Percentiles rank a stretch among this genome's conserved stretches.
Evolutionary conservation across 2,797 vertebrate species (phyloP).

Genomic region (Poeciliopsis paucimaculata): DNA sequence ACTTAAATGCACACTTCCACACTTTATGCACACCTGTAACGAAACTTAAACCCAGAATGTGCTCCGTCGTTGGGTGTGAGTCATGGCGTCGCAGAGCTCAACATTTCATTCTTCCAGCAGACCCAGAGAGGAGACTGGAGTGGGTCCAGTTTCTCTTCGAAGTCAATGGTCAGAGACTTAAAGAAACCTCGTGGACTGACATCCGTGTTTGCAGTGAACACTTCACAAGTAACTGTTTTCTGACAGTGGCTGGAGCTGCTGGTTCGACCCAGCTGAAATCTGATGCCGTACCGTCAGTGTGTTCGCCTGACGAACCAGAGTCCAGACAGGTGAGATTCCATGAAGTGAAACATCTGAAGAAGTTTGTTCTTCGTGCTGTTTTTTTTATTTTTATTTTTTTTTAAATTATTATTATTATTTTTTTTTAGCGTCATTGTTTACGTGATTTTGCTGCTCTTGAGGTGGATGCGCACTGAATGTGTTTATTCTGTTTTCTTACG

Average conservation of each 20-base stretch:
- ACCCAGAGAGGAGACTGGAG: slow-evolving; percentile 52
- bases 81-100: slow-evolving; percentile 29
- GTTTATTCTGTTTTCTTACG: neutral
- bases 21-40: neutral
- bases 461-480: neutral
- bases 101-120: slow-evolving; percentile 53
- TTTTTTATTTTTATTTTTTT: no score
- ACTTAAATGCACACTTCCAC: neutral
- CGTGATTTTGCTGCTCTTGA: neutral
- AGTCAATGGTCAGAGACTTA: slow-evolving; percentile 44
- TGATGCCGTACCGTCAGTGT: slow-evolving; percentile 38
- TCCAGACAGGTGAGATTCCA: slow-evolving; percentile 1
- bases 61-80: slow-evolving; percentile 46
- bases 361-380: neutral
- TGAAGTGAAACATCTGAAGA: neutral
- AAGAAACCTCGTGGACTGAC: slow-evolving; percentile 57
- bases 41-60: slow-evolving; percentile 31
- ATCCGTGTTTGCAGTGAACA: slow-evolving; percentile 53
- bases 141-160: slow-evolving; percentile 61
- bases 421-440: neutral
- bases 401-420: no score
- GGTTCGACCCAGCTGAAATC: slow-evolving; percentile 16
- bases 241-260: neutral
- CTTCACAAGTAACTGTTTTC: slow-evolving; percentile 42
- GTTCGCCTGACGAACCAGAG: slow-evolving; percentile 17